These are phyloP conservation scores for Popillia japonica DNA, from an alignment of 1,140 invertebrate species.

Conservation along the genomic window DNA sequence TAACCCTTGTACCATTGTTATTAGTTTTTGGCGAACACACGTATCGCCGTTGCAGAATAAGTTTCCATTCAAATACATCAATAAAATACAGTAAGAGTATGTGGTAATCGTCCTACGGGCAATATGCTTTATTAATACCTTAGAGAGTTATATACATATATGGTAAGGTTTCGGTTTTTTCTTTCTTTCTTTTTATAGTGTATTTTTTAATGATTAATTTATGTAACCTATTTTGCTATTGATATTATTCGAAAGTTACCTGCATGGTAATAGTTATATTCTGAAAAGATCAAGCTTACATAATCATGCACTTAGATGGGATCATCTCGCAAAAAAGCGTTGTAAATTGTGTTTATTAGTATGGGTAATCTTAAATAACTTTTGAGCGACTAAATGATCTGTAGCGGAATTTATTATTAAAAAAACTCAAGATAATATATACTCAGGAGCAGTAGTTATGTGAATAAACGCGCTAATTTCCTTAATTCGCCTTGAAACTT, in stretches of 20 bases:
- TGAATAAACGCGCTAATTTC: not conserved
- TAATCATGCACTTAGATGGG: not conserved
- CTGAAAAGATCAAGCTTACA: not conserved
- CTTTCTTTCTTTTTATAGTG: conserved; percentile 20
- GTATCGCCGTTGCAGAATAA: conserved; percentile 18
- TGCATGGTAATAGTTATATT: not conserved
- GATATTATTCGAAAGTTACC: conserved; percentile 6
- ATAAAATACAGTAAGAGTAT: not conserved
- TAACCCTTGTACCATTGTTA: conserved; percentile 29
- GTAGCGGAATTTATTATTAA: not conserved
- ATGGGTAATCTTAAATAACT: not conserved
- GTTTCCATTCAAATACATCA: not conserved
- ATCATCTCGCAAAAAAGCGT: not conserved
- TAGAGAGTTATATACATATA: not conserved
- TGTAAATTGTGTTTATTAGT: not conserved
- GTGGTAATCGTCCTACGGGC: not conserved
- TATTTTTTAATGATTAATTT: not conserved
- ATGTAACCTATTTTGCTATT: conserved; percentile 12
- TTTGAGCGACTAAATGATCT: not conserved
- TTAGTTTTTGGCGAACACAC: conserved; percentile 25
- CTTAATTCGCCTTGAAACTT: too few species aligned
- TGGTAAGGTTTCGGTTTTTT: conserved; percentile 12
- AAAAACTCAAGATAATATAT: not conserved
- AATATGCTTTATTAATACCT: not conserved
- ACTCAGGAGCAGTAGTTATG: not conserved